phyloP scores from a whole-genome alignment of 2,113 vertebrate genomes.

The Cromileptes altivelis region DNA sequence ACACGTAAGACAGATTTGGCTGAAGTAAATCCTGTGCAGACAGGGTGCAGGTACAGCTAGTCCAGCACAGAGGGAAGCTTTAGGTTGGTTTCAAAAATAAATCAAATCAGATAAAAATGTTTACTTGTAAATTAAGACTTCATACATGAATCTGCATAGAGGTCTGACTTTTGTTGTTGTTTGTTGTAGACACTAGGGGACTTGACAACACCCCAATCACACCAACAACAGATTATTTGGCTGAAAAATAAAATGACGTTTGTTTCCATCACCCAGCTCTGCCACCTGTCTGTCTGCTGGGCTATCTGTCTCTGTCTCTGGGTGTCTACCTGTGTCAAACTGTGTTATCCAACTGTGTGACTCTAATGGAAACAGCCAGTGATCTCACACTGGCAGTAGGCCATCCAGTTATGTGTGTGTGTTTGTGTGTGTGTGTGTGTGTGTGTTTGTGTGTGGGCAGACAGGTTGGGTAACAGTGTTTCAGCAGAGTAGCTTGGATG shows the following conservation, averaged over 20 bases:
- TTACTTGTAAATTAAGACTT: not conserved
- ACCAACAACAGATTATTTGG: not conserved
- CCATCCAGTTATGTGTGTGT: conserved; percentile 11
- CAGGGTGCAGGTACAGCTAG: not conserved
- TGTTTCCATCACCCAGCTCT: not conserved
- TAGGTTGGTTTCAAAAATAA: not conserved
- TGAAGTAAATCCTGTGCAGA: not conserved
- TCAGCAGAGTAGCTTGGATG: conserved; percentile 44
- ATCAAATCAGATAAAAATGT: not conserved
- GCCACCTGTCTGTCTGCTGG: not conserved
- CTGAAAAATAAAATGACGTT: not conserved
- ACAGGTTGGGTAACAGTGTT: conserved; percentile 54
- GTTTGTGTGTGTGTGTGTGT: conserved; percentile 41
- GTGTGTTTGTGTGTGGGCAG: conserved; percentile 50
- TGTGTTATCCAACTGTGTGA: conserved; percentile 36
- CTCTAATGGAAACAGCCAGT: conserved; percentile 54
- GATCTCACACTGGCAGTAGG: conserved; percentile 34
- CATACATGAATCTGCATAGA: not conserved
- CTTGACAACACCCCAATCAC: not conserved
- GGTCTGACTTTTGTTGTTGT: not conserved
- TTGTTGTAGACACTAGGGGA: not conserved
- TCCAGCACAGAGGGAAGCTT: not conserved
- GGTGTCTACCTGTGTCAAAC: conserved; percentile 22
- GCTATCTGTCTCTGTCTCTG: not conserved
- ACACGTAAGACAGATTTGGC: no score